A percentile compares a stretch with the other conserved stretches of the same genome.
Evolutionary conservation across 2,797 vertebrate species (phyloP).

Genomic region (Ctenopoma multispine): DNA sequence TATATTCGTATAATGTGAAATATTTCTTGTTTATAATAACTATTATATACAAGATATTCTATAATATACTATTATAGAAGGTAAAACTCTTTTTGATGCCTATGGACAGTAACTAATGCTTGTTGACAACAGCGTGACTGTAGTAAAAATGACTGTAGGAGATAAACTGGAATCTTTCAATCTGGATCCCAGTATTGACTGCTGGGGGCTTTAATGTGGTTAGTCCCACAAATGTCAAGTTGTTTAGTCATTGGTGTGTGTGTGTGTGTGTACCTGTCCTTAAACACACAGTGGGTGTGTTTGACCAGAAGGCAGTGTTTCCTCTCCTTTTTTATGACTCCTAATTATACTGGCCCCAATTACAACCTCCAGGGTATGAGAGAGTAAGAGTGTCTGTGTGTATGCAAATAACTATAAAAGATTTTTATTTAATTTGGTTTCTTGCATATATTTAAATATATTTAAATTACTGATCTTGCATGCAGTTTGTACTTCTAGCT

Average conservation of each 20-base stretch:
- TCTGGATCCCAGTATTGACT: conserved; percentile 24
- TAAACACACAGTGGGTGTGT: conserved; percentile 66
- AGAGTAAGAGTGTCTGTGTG: conserved; percentile 34
- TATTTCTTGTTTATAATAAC: background rate
- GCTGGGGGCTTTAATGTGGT: conserved; percentile 21
- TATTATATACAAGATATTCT: too few species aligned
- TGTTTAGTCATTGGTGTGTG: conserved; percentile 38
- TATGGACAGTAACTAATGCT: background rate
- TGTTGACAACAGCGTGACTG: conserved; percentile 1
- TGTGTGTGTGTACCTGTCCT: conserved; percentile 31
- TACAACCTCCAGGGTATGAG: conserved; percentile 42
- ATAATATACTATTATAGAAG: too few species aligned
- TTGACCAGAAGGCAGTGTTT: conserved; percentile 65
- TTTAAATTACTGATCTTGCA: background rate
- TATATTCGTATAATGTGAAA: background rate
- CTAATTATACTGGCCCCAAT: conserved; percentile 57
- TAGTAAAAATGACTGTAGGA: background rate
- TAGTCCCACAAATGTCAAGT: conserved; percentile 39
- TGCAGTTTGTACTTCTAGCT: background rate
- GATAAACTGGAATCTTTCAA: conserved; percentile 22
- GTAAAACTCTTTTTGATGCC: background rate
- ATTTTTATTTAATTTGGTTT: background rate
- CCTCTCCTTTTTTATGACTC: conserved; percentile 70
- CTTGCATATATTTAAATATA: background rate
- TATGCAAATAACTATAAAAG: conserved; percentile 1